These are phyloP conservation scores for Melieria omissa DNA, from an alignment of 2,888 invertebrate species.

Conservation along the genomic window DNA sequence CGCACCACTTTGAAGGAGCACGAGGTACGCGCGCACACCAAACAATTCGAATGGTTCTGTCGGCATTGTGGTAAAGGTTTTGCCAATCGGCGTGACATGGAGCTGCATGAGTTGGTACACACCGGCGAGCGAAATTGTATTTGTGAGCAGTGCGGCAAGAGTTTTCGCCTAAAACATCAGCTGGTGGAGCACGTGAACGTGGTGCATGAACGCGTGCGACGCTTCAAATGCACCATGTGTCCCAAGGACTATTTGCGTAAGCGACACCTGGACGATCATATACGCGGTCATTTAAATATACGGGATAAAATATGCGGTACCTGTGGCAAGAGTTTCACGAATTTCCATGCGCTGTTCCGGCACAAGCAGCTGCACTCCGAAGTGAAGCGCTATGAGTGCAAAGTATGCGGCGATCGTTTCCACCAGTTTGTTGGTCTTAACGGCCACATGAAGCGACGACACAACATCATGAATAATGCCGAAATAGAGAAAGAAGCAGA, in stretches of 20 bases:
- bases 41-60: slow-evolving; percentile 28
- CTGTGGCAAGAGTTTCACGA: slow-evolving; percentile 55
- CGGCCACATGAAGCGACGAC: slow-evolving; percentile 54
- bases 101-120: slow-evolving; percentile 31
- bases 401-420: slow-evolving; percentile 51
- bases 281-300: slow-evolving; percentile 54
- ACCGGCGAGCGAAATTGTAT: slow-evolving; percentile 21
- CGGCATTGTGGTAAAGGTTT: slow-evolving; percentile 25
- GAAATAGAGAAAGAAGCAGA: not conserved
- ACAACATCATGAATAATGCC: slow-evolving; percentile 41
- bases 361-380: slow-evolving; percentile 54
- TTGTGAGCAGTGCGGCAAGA: slow-evolving; percentile 30
- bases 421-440: slow-evolving; percentile 55
- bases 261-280: slow-evolving; percentile 51
- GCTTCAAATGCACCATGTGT: slow-evolving; percentile 29
- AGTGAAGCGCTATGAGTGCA: slow-evolving; percentile 53
- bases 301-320: slow-evolving; percentile 54
- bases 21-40: slow-evolving; percentile 30
- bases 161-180: slow-evolving; percentile 29
- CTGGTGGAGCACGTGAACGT: slow-evolving; percentile 31
- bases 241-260: slow-evolving; percentile 50
- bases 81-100: slow-evolving; percentile 31
- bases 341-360: slow-evolving; percentile 52
- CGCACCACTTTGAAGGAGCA: slow-evolving; percentile 15
- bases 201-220: slow-evolving; percentile 28